Conservation (phyloP, 2,113 vertebrate genomes). For the Benitochromis conjunctus region DNA sequence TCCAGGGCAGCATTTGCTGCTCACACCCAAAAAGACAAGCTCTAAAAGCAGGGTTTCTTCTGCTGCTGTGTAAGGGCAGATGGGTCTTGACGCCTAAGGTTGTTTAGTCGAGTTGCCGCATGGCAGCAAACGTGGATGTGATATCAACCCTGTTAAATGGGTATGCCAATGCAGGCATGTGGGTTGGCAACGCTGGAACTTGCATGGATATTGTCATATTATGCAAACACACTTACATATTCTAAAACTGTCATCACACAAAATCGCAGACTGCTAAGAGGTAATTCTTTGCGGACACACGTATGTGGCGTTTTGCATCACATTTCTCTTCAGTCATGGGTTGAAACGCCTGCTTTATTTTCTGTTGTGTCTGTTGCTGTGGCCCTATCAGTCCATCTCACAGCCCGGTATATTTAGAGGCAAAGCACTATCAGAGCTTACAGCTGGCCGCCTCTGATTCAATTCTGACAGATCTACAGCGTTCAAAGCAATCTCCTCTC, state of each 20-base stretch:
- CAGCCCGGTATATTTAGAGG: constrained; percentile 59
- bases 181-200: not conserved
- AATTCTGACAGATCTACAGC: constrained; percentile 58
- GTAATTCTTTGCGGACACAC: not conserved
- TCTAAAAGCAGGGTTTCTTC: constrained; percentile 37
- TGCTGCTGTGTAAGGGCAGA: constrained; percentile 36
- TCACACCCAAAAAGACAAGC: constrained; percentile 3
- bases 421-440: constrained; percentile 51
- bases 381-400: constrained; percentile 50
- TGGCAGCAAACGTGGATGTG: not conserved
- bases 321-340: not conserved
- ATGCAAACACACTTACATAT: not conserved
- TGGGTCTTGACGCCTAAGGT: constrained; percentile 28
- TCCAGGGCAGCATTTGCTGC: constrained; percentile 7
- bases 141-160: not conserved
- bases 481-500: constrained; percentile 52
- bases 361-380: constrained; percentile 20
- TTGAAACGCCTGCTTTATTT: constrained; percentile 13
- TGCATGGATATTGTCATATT: not conserved
- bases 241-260: constrained; percentile 2
- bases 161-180: not conserved
- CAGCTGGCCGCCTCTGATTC: constrained; percentile 58
- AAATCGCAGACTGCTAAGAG: not conserved
- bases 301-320: not conserved
- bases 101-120: not conserved